Base-by-base conservation (phyloP, 1,140 invertebrate species). In the Odontomachus brunneus region DNA sequence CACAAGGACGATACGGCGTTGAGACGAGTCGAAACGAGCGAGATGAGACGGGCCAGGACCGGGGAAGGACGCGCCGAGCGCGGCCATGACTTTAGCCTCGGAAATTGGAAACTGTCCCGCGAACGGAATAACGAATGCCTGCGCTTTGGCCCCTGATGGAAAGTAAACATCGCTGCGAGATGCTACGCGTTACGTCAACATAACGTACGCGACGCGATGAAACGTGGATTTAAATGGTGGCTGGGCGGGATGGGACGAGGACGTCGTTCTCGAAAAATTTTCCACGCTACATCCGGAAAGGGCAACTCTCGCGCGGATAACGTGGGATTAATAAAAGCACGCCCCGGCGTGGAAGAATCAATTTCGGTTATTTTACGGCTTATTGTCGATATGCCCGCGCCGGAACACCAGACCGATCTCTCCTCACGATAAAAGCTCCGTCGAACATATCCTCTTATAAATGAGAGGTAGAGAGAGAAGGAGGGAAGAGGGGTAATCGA, bases 41-140 rank as follows among this genome's bases (percentile, higher is more conserved):
- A 33, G 5, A n/a, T n/a, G n/a, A n/a, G n/a, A n/a, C n/a, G n/a
- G 29, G 29, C 2, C 29, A 5, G 5, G 29, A 33, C 5, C 29
- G 5, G 29, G 5, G 60, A 53, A 69, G 72, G 71, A 62, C 82
- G 24, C 33, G 48, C 19, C 29, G 57, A 82, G 82, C 62, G 82
- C 62, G 76, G 72, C 71, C 75, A 82, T 71, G 86, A 85, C 86
- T 71, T 55, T 11, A 65, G 57, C 59, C 66, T 65, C 87, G 87
- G 86, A 88, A 88, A 88, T 88, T 88, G 87, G 86, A 88, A 88
- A 76, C 86, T 80, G 86, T 49, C 63, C 59, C 86, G 84, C 85
- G 87, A 88, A 88, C 76, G 72, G 87, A 88, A 88, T 88, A 87
- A 83, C 86, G 84, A 88, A 85, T 85, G 78, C 73, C 29, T 24